Evolutionary conservation across 2,797 vertebrate species (phyloP).

Genomic region (Decapterus maruadsi): DNA sequence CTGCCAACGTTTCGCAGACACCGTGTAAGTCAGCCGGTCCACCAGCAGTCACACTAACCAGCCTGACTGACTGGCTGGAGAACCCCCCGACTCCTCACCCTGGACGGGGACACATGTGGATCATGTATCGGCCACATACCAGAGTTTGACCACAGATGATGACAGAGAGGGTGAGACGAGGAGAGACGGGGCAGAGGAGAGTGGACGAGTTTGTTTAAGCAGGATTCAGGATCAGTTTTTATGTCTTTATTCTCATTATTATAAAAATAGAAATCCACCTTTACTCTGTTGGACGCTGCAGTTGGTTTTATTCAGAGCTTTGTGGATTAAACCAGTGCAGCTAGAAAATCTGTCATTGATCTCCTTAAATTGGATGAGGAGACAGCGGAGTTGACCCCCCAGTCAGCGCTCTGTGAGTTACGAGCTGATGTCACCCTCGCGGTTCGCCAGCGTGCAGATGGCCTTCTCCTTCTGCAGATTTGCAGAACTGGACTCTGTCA

Average conservation of each 20-base stretch:
- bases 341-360: constrained; percentile 35
- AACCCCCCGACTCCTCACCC: neutral
- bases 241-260: neutral
- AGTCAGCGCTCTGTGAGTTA: constrained; percentile 72
- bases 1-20: constrained; percentile 34
- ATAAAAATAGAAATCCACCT: neutral
- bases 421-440: constrained; percentile 74
- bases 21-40: constrained; percentile 48
- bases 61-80: neutral
- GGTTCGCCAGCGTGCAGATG: constrained; percentile 67
- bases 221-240: too few species aligned
- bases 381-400: constrained; percentile 46
- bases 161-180: constrained; percentile 36
- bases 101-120: constrained; percentile 24
- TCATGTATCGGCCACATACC: constrained; percentile 43
- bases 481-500: constrained; percentile 42
- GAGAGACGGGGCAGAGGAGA: constrained; percentile 18
- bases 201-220: constrained; percentile 9
- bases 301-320: neutral
- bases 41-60: constrained; percentile 35
- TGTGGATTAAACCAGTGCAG: constrained; percentile 19
- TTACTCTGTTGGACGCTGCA: neutral
- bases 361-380: constrained; percentile 39
- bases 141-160: constrained; percentile 41
- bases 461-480: constrained; percentile 58